A percentile compares a stretch with the other conserved stretches of the same genome.
Evolutionary conservation across 53 echinoderm and acorn worm species (phyloP).

Genomic region (Hippasteria phrygiana): DNA sequence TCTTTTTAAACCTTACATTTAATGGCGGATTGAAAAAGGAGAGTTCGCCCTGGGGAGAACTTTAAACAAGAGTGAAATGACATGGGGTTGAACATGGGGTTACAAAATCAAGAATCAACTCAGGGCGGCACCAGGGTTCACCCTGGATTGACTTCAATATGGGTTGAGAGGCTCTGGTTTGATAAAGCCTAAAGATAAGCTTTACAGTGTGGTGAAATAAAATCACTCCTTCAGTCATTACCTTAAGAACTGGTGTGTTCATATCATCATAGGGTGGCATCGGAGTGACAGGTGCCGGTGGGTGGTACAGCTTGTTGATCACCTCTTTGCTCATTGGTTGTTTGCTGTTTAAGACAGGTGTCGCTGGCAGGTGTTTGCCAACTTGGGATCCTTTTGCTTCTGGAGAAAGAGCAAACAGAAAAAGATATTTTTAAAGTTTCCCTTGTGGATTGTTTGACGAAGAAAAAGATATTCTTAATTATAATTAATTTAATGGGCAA

Average conservation of each 20-base stretch:
- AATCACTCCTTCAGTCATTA: conserved; percentile 11
- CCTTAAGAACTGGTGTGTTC: conserved; percentile 85
- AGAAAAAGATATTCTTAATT: background rate
- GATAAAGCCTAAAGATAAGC: too few relatives aligned
- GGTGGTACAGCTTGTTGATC: conserved; percentile 61
- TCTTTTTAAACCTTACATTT: background rate
- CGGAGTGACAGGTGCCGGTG: conserved; percentile 89
- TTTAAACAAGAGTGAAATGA: too few relatives aligned
- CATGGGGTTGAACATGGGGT: too few relatives aligned
- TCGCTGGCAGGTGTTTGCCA: background rate
- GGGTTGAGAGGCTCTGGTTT: too few relatives aligned
- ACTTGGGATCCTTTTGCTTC: background rate
- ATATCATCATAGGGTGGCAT: conserved; percentile 91
- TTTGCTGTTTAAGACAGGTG: background rate
- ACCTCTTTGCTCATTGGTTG: conserved; percentile 27
- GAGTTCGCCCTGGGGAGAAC: too few relatives aligned
- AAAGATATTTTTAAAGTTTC: background rate
- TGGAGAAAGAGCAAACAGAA: background rate
- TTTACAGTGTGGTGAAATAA: too few relatives aligned
- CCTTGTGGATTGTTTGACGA: too few relatives aligned
- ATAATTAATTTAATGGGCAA: too few relatives aligned
- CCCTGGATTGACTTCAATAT: too few relatives aligned
- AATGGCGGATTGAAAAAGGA: too few relatives aligned
- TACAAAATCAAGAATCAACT: too few relatives aligned
- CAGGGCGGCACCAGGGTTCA: too few relatives aligned